phyloP scores from a whole-genome alignment of 2,113 vertebrate genomes.

The Phylloscopus trochilus region DNA sequence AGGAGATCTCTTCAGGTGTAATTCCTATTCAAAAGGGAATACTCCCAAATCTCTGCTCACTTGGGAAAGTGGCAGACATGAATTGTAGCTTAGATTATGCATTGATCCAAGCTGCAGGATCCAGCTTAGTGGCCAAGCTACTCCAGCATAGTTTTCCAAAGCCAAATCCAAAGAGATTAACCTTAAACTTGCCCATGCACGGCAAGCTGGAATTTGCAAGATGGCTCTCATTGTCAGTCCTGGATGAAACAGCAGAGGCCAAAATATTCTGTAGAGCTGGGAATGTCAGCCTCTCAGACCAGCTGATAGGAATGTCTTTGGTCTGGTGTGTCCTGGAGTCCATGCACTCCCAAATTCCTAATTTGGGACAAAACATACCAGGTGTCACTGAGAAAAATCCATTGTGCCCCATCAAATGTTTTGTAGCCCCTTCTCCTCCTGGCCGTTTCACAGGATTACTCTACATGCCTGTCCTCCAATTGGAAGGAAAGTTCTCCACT shows the following conservation, averaged over 20 bases:
- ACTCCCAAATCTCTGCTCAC: not conserved
- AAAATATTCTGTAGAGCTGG: constrained; percentile 35
- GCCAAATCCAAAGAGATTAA: constrained; percentile 77
- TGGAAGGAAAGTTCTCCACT: not conserved
- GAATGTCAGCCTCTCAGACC: not conserved
- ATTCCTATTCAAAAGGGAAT: not conserved
- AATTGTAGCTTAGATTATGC: not conserved
- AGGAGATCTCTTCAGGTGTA: not conserved
- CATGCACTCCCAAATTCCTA: not conserved
- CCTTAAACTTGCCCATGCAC: constrained; percentile 75
- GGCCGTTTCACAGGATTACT: not conserved
- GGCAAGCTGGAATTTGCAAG: constrained; percentile 69
- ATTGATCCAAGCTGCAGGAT: not conserved
- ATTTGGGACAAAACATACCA: not conserved
- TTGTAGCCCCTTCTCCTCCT: not conserved
- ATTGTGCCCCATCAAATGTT: not conserved
- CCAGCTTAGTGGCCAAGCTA: not conserved
- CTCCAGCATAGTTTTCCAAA: constrained; percentile 72
- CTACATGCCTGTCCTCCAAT: not conserved
- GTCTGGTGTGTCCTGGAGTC: not conserved
- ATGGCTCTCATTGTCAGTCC: constrained; percentile 54
- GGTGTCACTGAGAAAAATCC: not conserved
- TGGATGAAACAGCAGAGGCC: constrained; percentile 70
- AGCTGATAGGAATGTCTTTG: not conserved
- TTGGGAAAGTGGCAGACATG: not conserved